Evolutionary conservation across 2,797 vertebrate species (phyloP).

Genomic region (Rhincodon typus): DNA sequence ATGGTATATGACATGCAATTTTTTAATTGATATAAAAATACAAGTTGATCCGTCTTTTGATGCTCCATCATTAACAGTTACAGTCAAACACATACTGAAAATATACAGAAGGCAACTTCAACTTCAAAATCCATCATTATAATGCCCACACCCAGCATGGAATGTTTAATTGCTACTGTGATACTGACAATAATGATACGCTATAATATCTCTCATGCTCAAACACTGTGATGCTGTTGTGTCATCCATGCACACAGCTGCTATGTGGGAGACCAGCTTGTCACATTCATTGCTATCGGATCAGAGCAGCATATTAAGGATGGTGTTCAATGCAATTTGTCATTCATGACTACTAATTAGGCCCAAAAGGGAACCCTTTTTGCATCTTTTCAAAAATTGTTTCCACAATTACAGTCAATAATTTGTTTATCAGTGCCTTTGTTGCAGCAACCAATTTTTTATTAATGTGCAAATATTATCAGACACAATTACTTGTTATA

Average conservation of each 20-base stretch:
- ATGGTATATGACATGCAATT: not conserved
- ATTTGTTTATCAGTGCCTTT: not conserved
- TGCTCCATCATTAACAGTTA: not conserved
- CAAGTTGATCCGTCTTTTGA: not conserved
- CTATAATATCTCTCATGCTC: not conserved
- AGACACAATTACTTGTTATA: not conserved
- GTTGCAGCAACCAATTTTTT: not conserved
- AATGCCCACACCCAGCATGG: not conserved
- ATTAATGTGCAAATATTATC: not conserved
- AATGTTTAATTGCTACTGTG: not conserved
- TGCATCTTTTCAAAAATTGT: not conserved
- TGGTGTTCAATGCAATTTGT: not conserved
- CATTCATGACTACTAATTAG: not conserved
- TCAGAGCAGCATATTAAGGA: not conserved
- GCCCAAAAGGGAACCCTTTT: not conserved
- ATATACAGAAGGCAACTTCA: not conserved
- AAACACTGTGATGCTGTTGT: not conserved
- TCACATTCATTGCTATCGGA: not conserved
- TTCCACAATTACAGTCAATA: not conserved
- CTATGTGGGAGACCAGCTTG: not conserved
- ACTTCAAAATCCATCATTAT: not conserved
- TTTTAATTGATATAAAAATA: not conserved
- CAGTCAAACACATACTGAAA: not conserved
- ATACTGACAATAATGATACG: not conserved
- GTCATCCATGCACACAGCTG: not conserved